These are phyloP conservation scores for Ophiodon elongatus DNA, from an alignment of 2,113 vertebrate genomes.

Conservation along the genomic window DNA sequence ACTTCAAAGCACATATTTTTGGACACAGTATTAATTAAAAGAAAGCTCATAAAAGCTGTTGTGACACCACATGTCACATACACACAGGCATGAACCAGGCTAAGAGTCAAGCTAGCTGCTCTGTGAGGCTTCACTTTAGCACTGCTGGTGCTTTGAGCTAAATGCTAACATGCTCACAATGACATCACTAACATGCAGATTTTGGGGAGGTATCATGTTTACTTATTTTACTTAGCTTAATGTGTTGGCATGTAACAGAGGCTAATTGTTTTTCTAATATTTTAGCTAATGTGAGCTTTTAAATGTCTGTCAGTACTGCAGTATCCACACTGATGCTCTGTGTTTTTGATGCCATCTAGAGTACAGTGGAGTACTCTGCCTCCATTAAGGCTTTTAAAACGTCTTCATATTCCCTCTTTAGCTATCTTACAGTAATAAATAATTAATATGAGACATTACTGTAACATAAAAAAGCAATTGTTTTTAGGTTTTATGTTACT, in stretches of 20 bases:
- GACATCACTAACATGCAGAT: neutral
- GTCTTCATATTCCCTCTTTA: conserved; percentile 3
- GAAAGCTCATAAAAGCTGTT: neutral
- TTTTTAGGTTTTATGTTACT: conserved; percentile 39
- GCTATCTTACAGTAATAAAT: conserved; percentile 22
- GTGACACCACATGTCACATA: neutral
- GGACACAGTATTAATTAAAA: neutral
- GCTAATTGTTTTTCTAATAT: neutral
- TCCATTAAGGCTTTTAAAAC: conserved; percentile 48
- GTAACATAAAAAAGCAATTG: neutral
- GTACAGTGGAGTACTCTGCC: neutral
- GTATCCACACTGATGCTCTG: neutral
- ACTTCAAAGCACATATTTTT: neutral
- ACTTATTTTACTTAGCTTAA: neutral
- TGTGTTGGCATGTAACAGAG: neutral
- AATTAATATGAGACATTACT: conserved; percentile 13
- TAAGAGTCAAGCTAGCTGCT: neutral
- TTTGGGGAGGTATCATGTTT: neutral
- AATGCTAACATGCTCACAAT: neutral
- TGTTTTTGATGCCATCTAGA: conserved; percentile 1
- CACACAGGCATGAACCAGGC: neutral
- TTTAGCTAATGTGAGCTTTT: neutral
- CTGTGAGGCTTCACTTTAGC: neutral
- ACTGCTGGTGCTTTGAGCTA: neutral
- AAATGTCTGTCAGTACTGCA: neutral